Evolutionary conservation across 1,140 invertebrate species (phyloP).

Genomic region (Holcopasites calliopsidis): DNA sequence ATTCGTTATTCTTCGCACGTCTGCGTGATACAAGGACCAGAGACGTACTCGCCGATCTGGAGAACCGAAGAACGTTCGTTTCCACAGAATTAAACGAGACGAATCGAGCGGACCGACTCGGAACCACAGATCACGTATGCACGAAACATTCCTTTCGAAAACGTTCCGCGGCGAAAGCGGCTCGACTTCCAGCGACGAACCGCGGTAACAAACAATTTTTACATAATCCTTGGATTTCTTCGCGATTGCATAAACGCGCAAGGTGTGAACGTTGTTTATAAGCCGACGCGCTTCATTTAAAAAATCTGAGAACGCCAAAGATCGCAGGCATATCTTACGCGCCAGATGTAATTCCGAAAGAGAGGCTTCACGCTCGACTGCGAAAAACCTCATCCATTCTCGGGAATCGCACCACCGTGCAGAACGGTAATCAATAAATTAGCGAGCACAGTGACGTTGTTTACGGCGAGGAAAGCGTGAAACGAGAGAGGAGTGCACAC

Average conservation of each 20-base stretch:
- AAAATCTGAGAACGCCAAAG: no score
- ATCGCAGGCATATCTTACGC: no score
- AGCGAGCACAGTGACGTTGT: background rate
- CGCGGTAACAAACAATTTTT: slow-evolving; percentile 12
- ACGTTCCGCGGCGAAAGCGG: background rate
- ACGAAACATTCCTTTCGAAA: background rate
- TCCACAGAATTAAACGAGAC: background rate
- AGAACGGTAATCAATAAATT: slow-evolving; percentile 26
- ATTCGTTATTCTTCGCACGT: slow-evolving; percentile 49
- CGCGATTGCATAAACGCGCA: background rate
- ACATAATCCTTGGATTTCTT: slow-evolving; percentile 9
- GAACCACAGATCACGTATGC: slow-evolving; percentile 20
- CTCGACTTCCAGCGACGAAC: background rate
- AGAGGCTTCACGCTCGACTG: no score
- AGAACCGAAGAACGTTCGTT: slow-evolving; percentile 19
- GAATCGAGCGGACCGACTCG: background rate
- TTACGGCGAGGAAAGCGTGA: background rate
- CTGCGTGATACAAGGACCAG: slow-evolving; percentile 18
- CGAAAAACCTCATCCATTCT: no score
- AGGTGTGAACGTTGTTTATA: background rate
- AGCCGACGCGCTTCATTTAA: background rate
- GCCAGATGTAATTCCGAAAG: no score
- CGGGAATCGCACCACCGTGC: no score
- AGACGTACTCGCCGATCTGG: slow-evolving; percentile 1
- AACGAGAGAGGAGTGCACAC: slow-evolving; percentile 26